Evolutionary conservation across 2,113 vertebrate species (phyloP).

Genomic region (Zosterops pallidus): DNA sequence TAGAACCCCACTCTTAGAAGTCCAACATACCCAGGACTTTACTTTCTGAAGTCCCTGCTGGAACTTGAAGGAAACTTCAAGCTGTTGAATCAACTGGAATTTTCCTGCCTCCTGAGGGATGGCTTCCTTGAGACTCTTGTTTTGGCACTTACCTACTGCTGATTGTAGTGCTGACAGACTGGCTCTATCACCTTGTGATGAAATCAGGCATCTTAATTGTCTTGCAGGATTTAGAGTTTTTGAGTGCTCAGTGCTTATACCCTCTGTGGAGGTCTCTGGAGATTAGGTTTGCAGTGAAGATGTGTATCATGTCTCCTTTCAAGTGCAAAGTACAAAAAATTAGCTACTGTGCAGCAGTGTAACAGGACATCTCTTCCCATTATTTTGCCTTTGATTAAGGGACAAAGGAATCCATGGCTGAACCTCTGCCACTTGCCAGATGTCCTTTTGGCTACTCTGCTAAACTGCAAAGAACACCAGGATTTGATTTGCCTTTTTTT

Average conservation of each 20-base stretch:
- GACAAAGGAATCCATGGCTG: background rate
- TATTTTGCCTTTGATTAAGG: background rate
- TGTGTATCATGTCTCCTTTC: background rate
- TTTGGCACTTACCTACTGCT: background rate
- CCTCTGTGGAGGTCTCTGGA: background rate
- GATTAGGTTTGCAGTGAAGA: background rate
- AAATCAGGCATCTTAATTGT: background rate
- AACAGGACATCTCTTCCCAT: background rate
- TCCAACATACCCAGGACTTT: background rate
- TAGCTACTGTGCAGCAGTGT: background rate
- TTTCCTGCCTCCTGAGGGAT: background rate
- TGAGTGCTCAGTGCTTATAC: background rate
- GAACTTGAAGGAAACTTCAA: background rate
- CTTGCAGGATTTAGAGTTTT: background rate
- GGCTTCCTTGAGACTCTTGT: background rate
- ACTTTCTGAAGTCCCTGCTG: background rate
- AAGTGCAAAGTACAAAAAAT: background rate
- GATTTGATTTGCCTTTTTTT: background rate
- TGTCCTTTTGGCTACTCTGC: background rate
- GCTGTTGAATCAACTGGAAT: background rate
- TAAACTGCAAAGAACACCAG: background rate
- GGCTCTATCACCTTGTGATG: background rate
- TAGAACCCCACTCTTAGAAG: background rate
- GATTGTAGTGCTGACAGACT: background rate
- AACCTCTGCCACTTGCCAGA: background rate